Base-by-base conservation (phyloP, 2,113 vertebrate genomes). In the Lampris incognitus region DNA sequence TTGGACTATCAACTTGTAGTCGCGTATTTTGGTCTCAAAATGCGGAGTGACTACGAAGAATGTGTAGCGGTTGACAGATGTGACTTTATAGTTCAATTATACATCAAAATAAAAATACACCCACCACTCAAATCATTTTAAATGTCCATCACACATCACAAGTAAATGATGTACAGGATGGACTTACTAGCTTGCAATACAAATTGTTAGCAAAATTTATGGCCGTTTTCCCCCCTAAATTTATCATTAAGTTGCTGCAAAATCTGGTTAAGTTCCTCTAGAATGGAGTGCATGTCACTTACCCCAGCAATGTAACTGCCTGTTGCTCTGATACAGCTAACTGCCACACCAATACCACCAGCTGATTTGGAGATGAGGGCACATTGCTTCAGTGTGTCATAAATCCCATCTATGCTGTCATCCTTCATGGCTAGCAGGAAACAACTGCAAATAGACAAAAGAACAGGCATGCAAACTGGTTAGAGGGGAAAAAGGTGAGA, bases 301-400 rank as follows among this genome's bases (percentile, higher is more conserved):
- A 98, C 98, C 94, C 98, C 98, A 44, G 98, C 97, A 3, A 99
- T 99, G 66, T 99, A 98, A 92, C 98, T 98, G 71, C 98, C 98
- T 0, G 97, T 98, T 78, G 96, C 95, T 50, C 98, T 94, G 88
- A 99, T 99, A 60, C 97, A 97, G 94, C 97, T 98, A 3, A 99
- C 96, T 0, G 98, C 96, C 0, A 99, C 86, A 9, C 98, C 98
- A 0, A 99, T 99, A 9, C 98, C 98, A 0, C 98, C 98, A 0
- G 98, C 98, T 9, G 97, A 98, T 82, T 99, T 99, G 2, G 98
- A 99, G 81, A 99, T 97, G 8, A 99, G 94, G 0, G 98, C 98
- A 36, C 97, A 99, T 55, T 99, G 97, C 93, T 97, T 99, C 75
- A 99, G 89, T 0, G 98, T 99, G 81, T 99, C 97, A 0, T 98